Conservation (phyloP, 2,888 invertebrate species). For the Diplazon laetatorius region DNA sequence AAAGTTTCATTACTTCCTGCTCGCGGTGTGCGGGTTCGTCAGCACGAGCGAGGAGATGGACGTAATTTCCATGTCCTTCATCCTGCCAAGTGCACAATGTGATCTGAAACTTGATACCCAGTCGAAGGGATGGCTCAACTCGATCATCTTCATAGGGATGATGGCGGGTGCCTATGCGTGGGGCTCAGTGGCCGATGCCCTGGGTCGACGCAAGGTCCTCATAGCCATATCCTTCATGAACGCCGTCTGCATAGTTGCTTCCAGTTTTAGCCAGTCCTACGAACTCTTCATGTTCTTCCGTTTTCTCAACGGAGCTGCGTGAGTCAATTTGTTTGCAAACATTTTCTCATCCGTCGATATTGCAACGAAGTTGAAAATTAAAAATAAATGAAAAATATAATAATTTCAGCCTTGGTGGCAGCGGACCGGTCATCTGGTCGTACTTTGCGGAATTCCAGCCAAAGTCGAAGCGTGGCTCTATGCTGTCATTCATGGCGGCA, state of each 20-base stretch:
- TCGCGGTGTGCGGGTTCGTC: constrained; percentile 96
- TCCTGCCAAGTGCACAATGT: constrained; percentile 96
- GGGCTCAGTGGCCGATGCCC: constrained; percentile 95
- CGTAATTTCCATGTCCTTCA: constrained; percentile 97
- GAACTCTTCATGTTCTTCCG: constrained; percentile 95
- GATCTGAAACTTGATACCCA: constrained; percentile 93
- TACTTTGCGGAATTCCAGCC: constrained; percentile 98
- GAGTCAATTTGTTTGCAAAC: constrained; percentile 83
- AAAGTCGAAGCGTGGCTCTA: constrained; percentile 93
- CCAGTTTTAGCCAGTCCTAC: constrained; percentile 94
- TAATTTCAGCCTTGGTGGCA: constrained; percentile 90
- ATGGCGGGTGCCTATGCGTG: constrained; percentile 97
- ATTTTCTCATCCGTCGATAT: no score
- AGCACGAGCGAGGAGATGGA: constrained; percentile 98
- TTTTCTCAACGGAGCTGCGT: constrained; percentile 97
- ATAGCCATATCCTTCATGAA: constrained; percentile 95
- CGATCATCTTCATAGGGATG: constrained; percentile 94
- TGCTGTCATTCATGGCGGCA: constrained; percentile 96
- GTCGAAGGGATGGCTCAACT: constrained; percentile 92
- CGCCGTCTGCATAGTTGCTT: constrained; percentile 94
- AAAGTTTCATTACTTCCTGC: constrained; percentile 93
- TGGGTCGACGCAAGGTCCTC: constrained; percentile 93
- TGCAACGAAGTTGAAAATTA: no score
- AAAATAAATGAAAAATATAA: neutral
- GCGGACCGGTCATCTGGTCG: constrained; percentile 97